phyloP scores from a whole-genome alignment of 2,113 vertebrate genomes.

The Bambusicola thoracicus region DNA sequence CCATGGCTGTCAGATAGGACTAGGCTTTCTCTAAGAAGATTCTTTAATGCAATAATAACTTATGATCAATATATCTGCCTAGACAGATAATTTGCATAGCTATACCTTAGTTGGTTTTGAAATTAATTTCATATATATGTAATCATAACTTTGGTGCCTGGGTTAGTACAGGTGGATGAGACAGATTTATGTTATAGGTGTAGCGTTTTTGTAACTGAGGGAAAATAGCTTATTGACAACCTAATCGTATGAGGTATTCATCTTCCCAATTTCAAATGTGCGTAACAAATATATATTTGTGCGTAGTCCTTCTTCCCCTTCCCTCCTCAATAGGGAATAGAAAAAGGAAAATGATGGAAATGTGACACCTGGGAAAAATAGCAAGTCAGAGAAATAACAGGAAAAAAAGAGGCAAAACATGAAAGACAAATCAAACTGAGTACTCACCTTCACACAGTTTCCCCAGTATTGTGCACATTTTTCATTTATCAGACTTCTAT shows the following conservation, averaged over 20 bases:
- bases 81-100: background rate
- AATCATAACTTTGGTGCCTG: background rate
- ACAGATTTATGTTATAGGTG: background rate
- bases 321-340: background rate
- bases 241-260: background rate
- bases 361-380: background rate
- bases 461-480: background rate
- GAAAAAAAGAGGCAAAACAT: background rate
- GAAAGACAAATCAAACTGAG: background rate
- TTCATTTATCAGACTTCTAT: background rate
- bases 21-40: background rate
- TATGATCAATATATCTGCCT: background rate
- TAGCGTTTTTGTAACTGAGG: background rate
- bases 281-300: background rate
- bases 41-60: background rate
- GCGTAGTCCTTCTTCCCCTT: conserved; percentile 6
- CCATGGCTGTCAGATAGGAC: background rate
- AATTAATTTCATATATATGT: conserved; percentile 14
- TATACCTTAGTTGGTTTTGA: background rate
- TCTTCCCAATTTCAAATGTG: background rate
- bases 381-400: background rate
- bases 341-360: background rate
- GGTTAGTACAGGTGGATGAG: background rate
- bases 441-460: background rate
- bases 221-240: conserved; percentile 25